Base-by-base conservation (phyloP, 2,797 vertebrate genomes). In the Peromyscus aztecus region DNA sequence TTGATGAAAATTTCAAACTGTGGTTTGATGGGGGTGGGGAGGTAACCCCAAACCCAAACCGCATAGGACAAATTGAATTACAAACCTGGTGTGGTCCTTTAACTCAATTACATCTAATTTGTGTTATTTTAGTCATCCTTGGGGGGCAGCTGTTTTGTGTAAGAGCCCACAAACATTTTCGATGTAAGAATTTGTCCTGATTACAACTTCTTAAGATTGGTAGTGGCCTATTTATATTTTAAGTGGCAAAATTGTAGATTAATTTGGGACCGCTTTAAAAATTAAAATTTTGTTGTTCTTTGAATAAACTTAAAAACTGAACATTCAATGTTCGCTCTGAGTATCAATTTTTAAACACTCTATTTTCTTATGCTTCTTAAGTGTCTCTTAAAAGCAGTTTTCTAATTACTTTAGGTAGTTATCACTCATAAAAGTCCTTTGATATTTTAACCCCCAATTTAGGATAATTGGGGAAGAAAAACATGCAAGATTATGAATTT, bases 41-140 rank as follows among this genome's bases (percentile, higher is more conserved):
- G 63, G 77, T 65, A 89, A 87, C 12, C 49, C 92, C 43, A 96
- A 97, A 95, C 81, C 63, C 82, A 97, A 97, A 97, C 98, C 96
- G 8, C 96, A 90, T 92, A 96, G 97, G 88, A 97, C 97, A 98
- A 98, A 97, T 97, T 97, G 95, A 98, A 97, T 98, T 97, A 97
- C 95, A 97, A 97, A 97, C 96, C 96, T 97, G 95, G 97, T 98
- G 98, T 98, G 97, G 98, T 98, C 97, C 95, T 97, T 98, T 97
- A 98, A 98, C 95, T 98, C 96, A 97, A 90, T 98, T 97, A 97
- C 87, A 81, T 96, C 95, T 97, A 97, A 97, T 98, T 98, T 96
- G 84, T 98, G 97, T 98, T 98, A 97, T 98, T 98, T 98, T 95
- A 98, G 97, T 95, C 97, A 96, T 97, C 97, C 93, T n/a, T 97